phyloP scores from a whole-genome alignment of 2,888 invertebrate species.

The Archips xylosteana region DNA sequence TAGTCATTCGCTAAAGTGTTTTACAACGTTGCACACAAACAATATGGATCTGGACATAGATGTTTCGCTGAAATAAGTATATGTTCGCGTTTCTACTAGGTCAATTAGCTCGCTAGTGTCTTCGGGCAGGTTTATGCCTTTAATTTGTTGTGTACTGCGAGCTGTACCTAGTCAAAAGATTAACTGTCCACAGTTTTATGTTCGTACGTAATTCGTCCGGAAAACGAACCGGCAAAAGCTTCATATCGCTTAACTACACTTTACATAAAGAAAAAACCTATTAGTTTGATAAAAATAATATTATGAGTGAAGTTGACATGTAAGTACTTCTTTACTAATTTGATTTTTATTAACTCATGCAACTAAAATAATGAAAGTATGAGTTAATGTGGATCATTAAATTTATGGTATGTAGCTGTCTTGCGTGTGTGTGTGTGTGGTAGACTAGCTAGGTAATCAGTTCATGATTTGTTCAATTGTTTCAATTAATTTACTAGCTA shows the following conservation, averaged over 20 bases:
- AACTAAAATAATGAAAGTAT: neutral
- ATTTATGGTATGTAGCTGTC: no score
- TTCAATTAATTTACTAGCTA: neutral
- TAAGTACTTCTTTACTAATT: neutral
- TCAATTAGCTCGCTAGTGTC: neutral
- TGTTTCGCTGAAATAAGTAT: constrained; percentile 17
- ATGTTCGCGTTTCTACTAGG: neutral
- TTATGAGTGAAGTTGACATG: neutral
- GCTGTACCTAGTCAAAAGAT: neutral
- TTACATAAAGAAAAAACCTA: neutral
- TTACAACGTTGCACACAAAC: constrained; percentile 30
- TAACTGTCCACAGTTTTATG: neutral
- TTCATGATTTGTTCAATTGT: neutral
- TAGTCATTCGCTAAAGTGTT: constrained; percentile 19
- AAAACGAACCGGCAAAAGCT: constrained; percentile 30
- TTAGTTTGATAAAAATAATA: neutral
- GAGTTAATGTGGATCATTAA: no score
- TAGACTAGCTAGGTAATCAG: no score
- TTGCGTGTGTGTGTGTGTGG: neutral
- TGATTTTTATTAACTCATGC: neutral
- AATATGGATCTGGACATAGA: constrained; percentile 16
- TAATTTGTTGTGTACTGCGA: neutral
- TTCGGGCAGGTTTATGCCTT: neutral
- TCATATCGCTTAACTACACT: neutral
- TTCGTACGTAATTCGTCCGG: neutral